Evolutionary conservation across 2,113 vertebrate genomes (phyloP).

Genomic region (Sterna hirundo): DNA sequence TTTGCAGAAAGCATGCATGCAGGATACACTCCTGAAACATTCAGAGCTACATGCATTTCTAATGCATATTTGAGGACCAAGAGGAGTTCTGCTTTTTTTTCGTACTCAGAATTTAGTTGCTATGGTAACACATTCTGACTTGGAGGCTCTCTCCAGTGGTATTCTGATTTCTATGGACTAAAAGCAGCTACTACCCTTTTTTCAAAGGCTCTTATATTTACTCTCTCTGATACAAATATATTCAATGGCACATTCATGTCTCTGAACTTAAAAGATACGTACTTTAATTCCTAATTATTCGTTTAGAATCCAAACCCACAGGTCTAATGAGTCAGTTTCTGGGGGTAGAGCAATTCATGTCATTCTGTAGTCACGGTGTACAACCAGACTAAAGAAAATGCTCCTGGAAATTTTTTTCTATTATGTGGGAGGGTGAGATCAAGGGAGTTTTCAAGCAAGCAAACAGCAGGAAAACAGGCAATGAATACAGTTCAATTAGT

Average conservation of each 20-base stretch:
- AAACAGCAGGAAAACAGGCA: neutral
- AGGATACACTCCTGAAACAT: neutral
- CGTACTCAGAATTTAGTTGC: constrained; percentile 51
- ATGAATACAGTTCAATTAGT: neutral
- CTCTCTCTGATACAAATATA: neutral
- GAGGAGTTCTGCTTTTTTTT: neutral
- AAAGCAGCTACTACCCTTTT: neutral
- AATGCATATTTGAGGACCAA: constrained; percentile 26
- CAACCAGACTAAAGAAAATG: neutral
- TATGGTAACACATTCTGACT: constrained; percentile 46
- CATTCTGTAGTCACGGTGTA: neutral
- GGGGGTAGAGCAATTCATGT: neutral
- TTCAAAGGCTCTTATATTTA: constrained; percentile 11
- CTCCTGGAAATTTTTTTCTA: neutral
- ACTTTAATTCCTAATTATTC: neutral
- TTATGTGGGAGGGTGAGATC: neutral
- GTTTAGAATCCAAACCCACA: neutral
- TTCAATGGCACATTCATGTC: neutral
- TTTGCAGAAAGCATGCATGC: constrained; percentile 17
- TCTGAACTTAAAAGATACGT: neutral
- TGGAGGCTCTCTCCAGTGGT: neutral
- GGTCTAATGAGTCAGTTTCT: neutral
- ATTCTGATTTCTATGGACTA: neutral
- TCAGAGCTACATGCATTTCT: constrained; percentile 37
- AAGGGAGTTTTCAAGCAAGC: neutral